These are phyloP conservation scores for Drosophila lacteicornis DNA, from an alignment of 1,140 invertebrate genomes.

Conservation along the genomic window DNA sequence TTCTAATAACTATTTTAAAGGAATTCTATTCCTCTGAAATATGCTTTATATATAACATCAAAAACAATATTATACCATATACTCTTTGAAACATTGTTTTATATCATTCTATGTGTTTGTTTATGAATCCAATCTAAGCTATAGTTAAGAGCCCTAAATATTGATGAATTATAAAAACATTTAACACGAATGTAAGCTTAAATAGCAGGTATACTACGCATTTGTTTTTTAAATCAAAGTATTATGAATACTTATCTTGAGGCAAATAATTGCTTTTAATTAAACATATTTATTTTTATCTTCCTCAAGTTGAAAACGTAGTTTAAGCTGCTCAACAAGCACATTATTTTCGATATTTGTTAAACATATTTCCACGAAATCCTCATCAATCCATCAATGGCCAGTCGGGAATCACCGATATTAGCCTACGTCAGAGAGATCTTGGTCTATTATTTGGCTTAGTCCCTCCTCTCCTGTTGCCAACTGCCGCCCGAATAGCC, in stretches of 20 bases:
- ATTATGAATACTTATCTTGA: too few species aligned
- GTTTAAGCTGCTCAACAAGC: constrained; percentile 22
- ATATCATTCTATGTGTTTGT: background rate
- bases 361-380: constrained; percentile 27
- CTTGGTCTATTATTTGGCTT: constrained; percentile 25
- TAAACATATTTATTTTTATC: constrained; percentile 6
- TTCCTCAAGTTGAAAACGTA: constrained; percentile 1
- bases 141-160: too few species aligned
- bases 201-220: too few species aligned
- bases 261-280: constrained; percentile 6
- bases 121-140: background rate
- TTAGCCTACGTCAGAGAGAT: constrained; percentile 16
- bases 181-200: background rate
- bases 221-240: background rate
- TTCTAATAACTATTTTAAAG: background rate
- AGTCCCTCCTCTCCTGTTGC: constrained; percentile 20
- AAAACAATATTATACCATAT: background rate
- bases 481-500: constrained; percentile 6
- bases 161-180: background rate
- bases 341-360: constrained; percentile 17
- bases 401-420: constrained; percentile 28
- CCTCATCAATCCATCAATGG: constrained; percentile 16
- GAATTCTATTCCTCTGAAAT: too few species aligned
- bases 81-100: background rate
- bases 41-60: background rate